Base-by-base conservation (phyloP, 2,797 vertebrate genomes). In the Erethizon dorsatum region DNA sequence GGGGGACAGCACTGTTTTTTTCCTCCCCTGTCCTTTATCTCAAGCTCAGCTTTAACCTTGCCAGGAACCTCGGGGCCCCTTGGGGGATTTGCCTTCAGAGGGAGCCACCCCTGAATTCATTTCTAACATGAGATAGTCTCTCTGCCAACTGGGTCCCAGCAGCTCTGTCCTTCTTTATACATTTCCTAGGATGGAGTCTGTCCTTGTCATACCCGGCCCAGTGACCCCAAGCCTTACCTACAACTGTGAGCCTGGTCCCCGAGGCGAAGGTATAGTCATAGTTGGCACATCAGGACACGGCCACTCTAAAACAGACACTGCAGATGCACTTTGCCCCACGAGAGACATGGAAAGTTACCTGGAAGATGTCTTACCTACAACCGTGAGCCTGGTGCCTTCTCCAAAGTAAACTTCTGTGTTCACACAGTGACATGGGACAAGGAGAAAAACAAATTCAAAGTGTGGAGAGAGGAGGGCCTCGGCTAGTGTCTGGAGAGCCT, bases 221-320 rank as follows among this genome's bases (percentile, higher is more conserved):
- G 90, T 88, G n/a, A 65, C 57, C 1, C 13, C 18, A 0, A 26
- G 80, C 97, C 98, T 98, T 97, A 99, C 98, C 98, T 22, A 98
- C 91, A 95, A 98, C 97, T 0, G 97, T 98, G 52, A 99, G 96
- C 95, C 98, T 98, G 33, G 98, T 99, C 69, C 99, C 97, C 1
- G 88, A 9, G 20, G 98, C 98, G 18, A 99, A 99, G 91, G 95
- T 98, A 18, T 98, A 88, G 90, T 97, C 92, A 0, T 97, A 98
- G 47, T 98, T 98, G 88, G n/a, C 98, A 99, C 98, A 99, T 92
- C 73, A 95, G 67, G 97, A 33, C 17, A 54, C 0, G 86, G 8
- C 87, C 88, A 75, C 67, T 87, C 98, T 96, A 98, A 98, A 99
- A 98, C 69, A 3, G 17, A 22, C 56, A n/a, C 15, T 12, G 31